Conservation (phyloP, 1,140 invertebrate species). For the Saccostrea cuccullata region DNA sequence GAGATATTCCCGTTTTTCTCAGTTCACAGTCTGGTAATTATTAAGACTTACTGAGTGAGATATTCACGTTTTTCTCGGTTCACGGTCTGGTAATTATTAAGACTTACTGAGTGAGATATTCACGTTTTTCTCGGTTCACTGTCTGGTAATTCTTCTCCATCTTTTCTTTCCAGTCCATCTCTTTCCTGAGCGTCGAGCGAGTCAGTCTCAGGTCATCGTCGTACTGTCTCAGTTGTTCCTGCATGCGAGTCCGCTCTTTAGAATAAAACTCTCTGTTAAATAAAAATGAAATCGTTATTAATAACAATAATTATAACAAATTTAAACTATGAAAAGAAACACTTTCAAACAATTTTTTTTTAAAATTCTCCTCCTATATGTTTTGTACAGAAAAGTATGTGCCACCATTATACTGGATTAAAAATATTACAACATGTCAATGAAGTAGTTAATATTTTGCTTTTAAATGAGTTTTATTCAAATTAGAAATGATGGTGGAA, state of each 20-base stretch:
- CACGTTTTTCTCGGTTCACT: slow-evolving; percentile 71
- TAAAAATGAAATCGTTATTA: background rate
- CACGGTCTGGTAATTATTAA: too few species aligned
- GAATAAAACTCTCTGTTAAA: slow-evolving; percentile 71
- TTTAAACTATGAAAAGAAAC: too few species aligned
- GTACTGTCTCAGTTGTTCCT: slow-evolving; percentile 69
- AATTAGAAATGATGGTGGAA: too few species aligned
- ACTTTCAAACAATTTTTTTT: background rate
- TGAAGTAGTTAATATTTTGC: too few species aligned
- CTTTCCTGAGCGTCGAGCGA: slow-evolving; percentile 68
- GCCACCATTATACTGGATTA: slow-evolving; percentile 5
- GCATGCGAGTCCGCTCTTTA: slow-evolving; percentile 67
- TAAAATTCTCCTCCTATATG: background rate
- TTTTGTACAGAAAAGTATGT: slow-evolving; percentile 34
- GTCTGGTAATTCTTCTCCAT: slow-evolving; percentile 74
- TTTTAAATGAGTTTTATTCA: too few species aligned
- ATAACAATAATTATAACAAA: too few species aligned
- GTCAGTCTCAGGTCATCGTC: slow-evolving; percentile 72
- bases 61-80: slow-evolving; percentile 69
- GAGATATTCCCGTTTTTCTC: slow-evolving; percentile 73
- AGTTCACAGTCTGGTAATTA: slow-evolving; percentile 70
- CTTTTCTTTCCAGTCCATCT: slow-evolving; percentile 73
- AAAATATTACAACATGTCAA: background rate
- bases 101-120: slow-evolving; percentile 74
- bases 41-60: slow-evolving; percentile 73